These are phyloP conservation scores for Eriosoma lanigerum DNA, from an alignment of 1,140 invertebrate genomes.

Conservation along the genomic window DNA sequence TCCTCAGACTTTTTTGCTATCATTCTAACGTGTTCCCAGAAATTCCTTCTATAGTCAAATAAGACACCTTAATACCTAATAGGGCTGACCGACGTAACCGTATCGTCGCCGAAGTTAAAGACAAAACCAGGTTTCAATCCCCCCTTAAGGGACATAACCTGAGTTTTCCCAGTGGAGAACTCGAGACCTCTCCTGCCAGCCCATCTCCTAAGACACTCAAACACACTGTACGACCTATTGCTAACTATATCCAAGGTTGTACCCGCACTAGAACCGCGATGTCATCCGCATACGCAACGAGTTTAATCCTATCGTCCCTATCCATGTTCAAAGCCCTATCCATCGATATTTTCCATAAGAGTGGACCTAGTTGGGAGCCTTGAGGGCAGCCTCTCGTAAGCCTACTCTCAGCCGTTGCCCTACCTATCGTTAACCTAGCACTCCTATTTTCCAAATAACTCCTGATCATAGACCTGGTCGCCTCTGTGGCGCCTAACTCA, in stretches of 20 bases:
- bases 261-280: background rate
- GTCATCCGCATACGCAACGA: constrained; percentile 3
- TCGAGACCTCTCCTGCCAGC: background rate
- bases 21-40: background rate
- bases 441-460: background rate
- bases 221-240: no score
- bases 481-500: background rate
- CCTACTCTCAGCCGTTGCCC: background rate
- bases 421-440: background rate
- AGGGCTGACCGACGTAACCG: no score
- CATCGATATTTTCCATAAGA: background rate
- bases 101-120: background rate
- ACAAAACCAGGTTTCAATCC: background rate
- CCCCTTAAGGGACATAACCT: background rate
- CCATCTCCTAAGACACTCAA: background rate
- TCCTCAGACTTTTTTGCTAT: background rate
- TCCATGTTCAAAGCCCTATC: background rate
- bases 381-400: background rate
- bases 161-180: background rate
- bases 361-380: background rate
- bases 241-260: background rate
- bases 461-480: background rate
- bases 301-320: background rate
- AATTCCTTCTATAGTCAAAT: background rate
- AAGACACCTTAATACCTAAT: background rate